phyloP scores from a whole-genome alignment of 2,797 vertebrate genomes.

The Phrynocephalus forsythii region DNA sequence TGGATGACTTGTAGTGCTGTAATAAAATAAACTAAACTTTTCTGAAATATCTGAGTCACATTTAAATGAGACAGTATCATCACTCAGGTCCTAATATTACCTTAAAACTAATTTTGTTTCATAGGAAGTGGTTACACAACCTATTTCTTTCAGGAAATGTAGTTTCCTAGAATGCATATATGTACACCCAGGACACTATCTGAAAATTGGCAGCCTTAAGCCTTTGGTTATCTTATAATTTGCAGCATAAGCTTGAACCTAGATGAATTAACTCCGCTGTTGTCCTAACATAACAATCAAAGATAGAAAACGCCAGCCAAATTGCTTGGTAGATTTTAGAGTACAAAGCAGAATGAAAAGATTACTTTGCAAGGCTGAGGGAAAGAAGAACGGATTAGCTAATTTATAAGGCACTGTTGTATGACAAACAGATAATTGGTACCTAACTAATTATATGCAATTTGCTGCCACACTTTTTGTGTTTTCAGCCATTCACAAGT shows the following conservation, averaged over 20 bases:
- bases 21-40: not conserved
- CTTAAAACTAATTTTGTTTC: not conserved
- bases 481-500: too few species aligned
- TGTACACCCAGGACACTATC: not conserved
- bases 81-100: not conserved
- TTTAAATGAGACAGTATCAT: not conserved
- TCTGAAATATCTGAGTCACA: not conserved
- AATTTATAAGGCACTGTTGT: too few species aligned
- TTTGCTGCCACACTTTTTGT: too few species aligned
- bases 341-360: not conserved
- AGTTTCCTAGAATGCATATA: not conserved
- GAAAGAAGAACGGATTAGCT: not conserved
- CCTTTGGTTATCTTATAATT: not conserved
- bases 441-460: too few species aligned
- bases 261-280: not conserved
- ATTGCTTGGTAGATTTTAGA: not conserved
- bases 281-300: not conserved
- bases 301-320: not conserved
- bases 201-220: not conserved
- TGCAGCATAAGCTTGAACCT: not conserved
- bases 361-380: not conserved
- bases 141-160: not conserved
- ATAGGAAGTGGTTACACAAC: constrained; percentile 1
- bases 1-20: constrained; percentile 11
- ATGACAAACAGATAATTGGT: too few species aligned